Percentiles rank a stretch among this genome's conserved stretches.
Conservation (phyloP, 2,113 vertebrate species). For the Spermophilus dauricus region DNA sequence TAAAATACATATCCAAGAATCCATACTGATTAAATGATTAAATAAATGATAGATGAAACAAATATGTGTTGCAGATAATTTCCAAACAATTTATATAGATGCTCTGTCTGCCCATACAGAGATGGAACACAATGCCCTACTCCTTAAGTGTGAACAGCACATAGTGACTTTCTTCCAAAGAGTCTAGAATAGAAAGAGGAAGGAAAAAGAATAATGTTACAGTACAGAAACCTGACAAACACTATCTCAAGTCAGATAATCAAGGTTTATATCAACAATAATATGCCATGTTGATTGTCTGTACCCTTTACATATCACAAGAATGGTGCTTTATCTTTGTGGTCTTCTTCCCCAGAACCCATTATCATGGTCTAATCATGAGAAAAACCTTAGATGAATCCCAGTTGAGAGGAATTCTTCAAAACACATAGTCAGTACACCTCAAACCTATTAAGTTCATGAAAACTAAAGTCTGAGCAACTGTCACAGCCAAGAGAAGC, state of each 20-base stretch:
- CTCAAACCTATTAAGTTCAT: neutral
- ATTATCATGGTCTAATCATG: neutral
- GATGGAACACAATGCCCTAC: neutral
- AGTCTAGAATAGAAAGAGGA: neutral
- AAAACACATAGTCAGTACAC: neutral
- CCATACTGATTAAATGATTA: neutral
- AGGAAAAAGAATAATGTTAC: neutral
- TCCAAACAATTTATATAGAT: neutral
- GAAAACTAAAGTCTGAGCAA: constrained; percentile 5
- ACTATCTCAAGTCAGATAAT: no score
- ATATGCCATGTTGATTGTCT: neutral
- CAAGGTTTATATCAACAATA: neutral
- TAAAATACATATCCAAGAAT: neutral
- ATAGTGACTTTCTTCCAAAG: neutral
- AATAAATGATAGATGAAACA: neutral
- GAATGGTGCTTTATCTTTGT: neutral
- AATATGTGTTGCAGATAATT: neutral
- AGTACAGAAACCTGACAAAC: neutral
- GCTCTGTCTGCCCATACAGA: fast-evolving
- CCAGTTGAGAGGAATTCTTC: neutral
- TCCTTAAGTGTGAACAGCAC: neutral
- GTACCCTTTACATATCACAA: neutral
- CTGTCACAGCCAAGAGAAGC: neutral
- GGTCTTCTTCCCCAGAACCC: neutral
- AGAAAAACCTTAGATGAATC: neutral